Base-by-base conservation (phyloP, 2,113 vertebrate genomes). In the Thamnaconus septentrionalis region DNA sequence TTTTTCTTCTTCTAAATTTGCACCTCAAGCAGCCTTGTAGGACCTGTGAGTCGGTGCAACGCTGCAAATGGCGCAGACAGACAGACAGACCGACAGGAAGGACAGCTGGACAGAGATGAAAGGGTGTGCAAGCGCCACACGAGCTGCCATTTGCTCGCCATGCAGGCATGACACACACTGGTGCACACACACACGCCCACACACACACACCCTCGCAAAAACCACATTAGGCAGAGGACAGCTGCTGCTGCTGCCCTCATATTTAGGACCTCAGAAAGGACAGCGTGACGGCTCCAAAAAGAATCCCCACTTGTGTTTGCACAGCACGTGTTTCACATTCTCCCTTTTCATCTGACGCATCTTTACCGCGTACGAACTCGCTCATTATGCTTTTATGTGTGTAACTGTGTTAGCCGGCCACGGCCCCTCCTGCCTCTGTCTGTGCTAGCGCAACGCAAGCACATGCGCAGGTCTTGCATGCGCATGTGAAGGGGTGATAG, bases 101-200 rank as follows among this genome's bases (percentile, higher is more conserved):
- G 77, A 86, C 83, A 89, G 86, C 85, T 89, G 87, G 83, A 68
- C 6, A 3, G 59, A 81, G 64, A 88, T 66, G 66, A 66, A 76
- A 69, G 66, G 75, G 52, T 74, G 63, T 65, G 75, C 64, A 48
- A 42, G 58, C 64, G 41, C 55, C 71, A 79, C 69, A 73, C 61
- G 69, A 51, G 64, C 70, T 66, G 60, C 79, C 79, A 85, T 88
- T 85, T 89, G 82, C 65, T 73, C 62, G 58, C 59, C 78, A 76
- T 59, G 66, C 51, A 69, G 68, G 39, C 71, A 75, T 51, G 10
- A 43, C 53, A 55, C 61, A 61, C 47, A 52, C 40, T 39, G 53
- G 53, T 57, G 63, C 66, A 63, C 56, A 64, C 57, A 62, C 59
- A 49, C 58, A 53, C 45, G 45, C 51, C 48, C 41, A 5, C 47